Base-by-base conservation (phyloP, 1,140 invertebrate species). In the Tigriopus japonicus region DNA sequence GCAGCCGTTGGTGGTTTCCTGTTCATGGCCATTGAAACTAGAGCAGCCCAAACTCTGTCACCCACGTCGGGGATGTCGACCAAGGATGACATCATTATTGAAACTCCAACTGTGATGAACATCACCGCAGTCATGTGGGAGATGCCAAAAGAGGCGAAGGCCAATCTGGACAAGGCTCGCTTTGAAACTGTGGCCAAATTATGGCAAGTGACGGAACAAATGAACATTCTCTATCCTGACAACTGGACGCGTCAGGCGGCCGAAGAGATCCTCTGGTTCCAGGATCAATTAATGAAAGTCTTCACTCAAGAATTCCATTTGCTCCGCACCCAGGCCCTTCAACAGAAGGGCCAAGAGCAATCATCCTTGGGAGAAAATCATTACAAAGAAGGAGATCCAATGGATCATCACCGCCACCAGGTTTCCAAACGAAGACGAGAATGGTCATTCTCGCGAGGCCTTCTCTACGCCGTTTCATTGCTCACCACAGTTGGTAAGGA, bases 401-500 rank as follows among this genome's bases (percentile, higher is more conserved):
- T 15, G n/a, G 15, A 15, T 49, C 15, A 49, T 17, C 15, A 49
- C 21, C 45, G 15, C 21, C n/a, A 17, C 21, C 45, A 17, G 45
- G 15, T 15, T 49, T 10, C 45, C n/a, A 49, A 17, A 10, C n/a
- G 45, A 12, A 49, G 15, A 12, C 2, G 12, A 49, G 45, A 49
- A 49, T 49, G 45, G 45, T 17, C 45, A 21, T 49, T 49, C 21
- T 15, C 45, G 19, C 45, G 45, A 17, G 45, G 45, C 2, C n/a
- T 49, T 15, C 45, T 49, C n/a, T 49, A 49, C 21, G n/a, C 45
- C 15, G 45, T 49, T 5, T 49, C 45, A 49, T 21, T 49, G n/a
- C 45, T 49, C 45, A 49, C 45, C n/a, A 49, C 45, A 49, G 45
- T 49, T 17, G 45, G 45, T 49, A 49, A 49, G 45, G 45, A 49